Conservation (phyloP, 1,140 invertebrate genomes). For the Lordiphosa stackelbergi region DNA sequence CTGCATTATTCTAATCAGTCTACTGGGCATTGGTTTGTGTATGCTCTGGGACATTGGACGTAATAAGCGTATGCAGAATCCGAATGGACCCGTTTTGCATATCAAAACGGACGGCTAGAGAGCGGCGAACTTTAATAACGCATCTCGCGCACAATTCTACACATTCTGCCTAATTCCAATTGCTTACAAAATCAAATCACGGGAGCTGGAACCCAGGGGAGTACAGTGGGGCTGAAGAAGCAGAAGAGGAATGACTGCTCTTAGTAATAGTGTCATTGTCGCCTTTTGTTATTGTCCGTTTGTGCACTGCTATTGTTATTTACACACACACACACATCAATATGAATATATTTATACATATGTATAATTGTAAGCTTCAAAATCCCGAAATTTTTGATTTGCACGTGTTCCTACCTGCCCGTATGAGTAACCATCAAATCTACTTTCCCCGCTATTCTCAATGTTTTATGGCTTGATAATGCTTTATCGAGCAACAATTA, state of each 20-base stretch:
- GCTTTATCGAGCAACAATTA: slow-evolving; percentile 58
- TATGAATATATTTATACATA: no score
- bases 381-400: slow-evolving; percentile 10
- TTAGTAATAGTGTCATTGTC: slow-evolving; percentile 74
- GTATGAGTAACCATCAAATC: slow-evolving; percentile 18
- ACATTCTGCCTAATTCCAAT: slow-evolving; percentile 51
- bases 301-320: slow-evolving; percentile 35
- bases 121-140: slow-evolving; percentile 10
- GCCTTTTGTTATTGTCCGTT: slow-evolving; percentile 51
- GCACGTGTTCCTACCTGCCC: slow-evolving; percentile 30
- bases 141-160: slow-evolving; percentile 37
- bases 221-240: not conserved
- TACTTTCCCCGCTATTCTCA: slow-evolving; percentile 12
- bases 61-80: slow-evolving; percentile 1
- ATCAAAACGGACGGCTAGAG: slow-evolving; percentile 30
- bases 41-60: slow-evolving; percentile 36
- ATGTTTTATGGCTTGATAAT: slow-evolving; percentile 44
- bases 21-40: slow-evolving; percentile 23
- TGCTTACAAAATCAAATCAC: slow-evolving; percentile 65
- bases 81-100: slow-evolving; percentile 29
- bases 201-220: not conserved
- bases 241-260: slow-evolving; percentile 14
- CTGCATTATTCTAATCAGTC: not conserved
- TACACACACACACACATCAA: not conserved
- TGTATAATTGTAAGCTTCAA: no score